Conservation (phyloP, 2,888 invertebrate genomes). For the Agrochola lota region DNA sequence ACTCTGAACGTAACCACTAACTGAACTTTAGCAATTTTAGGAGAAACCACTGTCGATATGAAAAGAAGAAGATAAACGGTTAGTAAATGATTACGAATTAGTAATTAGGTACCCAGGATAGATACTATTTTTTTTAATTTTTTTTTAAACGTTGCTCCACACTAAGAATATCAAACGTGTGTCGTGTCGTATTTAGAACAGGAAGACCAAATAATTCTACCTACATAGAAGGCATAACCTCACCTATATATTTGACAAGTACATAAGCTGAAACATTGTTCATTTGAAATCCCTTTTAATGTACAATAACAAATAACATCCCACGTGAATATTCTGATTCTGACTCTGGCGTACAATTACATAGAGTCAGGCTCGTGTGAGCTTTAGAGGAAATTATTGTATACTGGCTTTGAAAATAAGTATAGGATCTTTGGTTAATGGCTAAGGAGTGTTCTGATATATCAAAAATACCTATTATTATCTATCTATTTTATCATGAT, state of each 20-base stretch:
- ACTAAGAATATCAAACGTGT: too few relatives aligned
- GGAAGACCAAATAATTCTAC: neutral
- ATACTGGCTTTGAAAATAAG: neutral
- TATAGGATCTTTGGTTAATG: neutral
- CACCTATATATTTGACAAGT: constrained; percentile 12
- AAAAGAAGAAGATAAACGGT: too few relatives aligned
- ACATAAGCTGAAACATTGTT: constrained; percentile 35
- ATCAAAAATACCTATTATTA: too few relatives aligned
- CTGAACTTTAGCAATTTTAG: too few relatives aligned
- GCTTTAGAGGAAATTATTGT: constrained; percentile 20
- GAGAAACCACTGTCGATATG: too few relatives aligned
- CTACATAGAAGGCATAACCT: neutral
- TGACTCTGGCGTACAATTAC: constrained; percentile 37
- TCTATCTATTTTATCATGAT: too few relatives aligned
- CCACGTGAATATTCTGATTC: constrained; percentile 14
- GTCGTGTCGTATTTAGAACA: too few relatives aligned
- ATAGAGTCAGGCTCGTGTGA: constrained; percentile 4
- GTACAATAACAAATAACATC: constrained; percentile 45
- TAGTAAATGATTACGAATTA: too few relatives aligned
- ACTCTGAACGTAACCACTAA: too few relatives aligned
- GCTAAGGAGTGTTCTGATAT: neutral
- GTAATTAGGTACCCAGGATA: neutral
- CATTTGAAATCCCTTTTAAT: constrained; percentile 48
- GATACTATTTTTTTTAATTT: neutral
- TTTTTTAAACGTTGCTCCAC: too few relatives aligned